These are phyloP conservation scores for Erythrolamprus reginae DNA, from an alignment of 2,113 vertebrate species.

Conservation along the genomic window DNA sequence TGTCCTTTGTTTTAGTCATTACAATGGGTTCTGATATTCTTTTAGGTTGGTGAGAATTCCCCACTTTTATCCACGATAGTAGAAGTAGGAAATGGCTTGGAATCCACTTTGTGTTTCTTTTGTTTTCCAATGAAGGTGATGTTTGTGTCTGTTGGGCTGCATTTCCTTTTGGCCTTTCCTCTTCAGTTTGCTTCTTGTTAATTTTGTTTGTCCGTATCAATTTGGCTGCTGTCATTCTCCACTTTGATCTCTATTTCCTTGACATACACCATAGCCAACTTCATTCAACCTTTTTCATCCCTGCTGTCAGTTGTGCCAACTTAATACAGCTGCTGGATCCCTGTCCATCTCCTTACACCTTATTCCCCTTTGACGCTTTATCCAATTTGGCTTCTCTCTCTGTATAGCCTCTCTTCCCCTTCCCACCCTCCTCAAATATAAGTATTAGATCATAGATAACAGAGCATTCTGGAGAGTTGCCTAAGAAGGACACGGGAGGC, in stretches of 20 bases:
- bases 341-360: background rate
- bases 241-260: constrained; percentile 26
- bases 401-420: background rate
- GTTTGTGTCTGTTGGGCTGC: background rate
- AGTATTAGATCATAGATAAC: constrained; percentile 3
- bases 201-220: constrained; percentile 29
- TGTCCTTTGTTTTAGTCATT: background rate
- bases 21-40: background rate
- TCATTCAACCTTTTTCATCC: background rate
- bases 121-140: background rate
- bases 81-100: background rate
- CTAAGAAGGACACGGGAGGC: constrained; percentile 8
- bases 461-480: constrained; percentile 4
- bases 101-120: background rate
- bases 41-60: background rate
- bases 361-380: background rate
- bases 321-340: background rate
- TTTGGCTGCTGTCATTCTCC: constrained; percentile 21
- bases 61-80: background rate
- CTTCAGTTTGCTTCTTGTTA: constrained; percentile 10
- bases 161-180: background rate
- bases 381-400: background rate
- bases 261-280: background rate
- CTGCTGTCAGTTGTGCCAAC: constrained; percentile 8
- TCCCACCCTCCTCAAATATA: background rate